Conservation (phyloP, 2,888 invertebrate genomes). For the Epirrhoe tristata region DNA sequence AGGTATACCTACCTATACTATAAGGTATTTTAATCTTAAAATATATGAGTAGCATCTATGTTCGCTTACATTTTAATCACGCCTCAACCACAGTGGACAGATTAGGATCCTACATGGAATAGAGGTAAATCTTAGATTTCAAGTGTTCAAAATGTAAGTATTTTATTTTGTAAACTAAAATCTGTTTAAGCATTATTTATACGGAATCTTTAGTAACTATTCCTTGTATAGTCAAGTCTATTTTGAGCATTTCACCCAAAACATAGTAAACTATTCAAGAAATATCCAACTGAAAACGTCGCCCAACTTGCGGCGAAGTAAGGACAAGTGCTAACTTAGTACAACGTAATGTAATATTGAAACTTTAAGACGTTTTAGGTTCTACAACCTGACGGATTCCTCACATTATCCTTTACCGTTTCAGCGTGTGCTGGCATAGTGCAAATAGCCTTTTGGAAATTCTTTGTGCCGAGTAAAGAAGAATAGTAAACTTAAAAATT, state of each 20-base stretch:
- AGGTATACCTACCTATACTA: too few species aligned
- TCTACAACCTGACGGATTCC: too few species aligned
- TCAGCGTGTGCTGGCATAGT: too few species aligned
- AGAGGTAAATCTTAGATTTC: not conserved
- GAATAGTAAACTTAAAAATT: too few species aligned
- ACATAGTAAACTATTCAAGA: constrained; percentile 13
- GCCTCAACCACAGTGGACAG: too few species aligned
- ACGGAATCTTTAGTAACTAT: not conserved
- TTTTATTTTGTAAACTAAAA: not conserved
- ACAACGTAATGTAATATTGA: constrained; percentile 25
- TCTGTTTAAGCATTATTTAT: not conserved
- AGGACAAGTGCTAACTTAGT: constrained; percentile 27
- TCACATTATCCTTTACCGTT: too few species aligned
- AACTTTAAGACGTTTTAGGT: not conserved
- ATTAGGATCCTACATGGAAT: too few species aligned
- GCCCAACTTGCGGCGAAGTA: constrained; percentile 19
- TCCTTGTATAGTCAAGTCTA: not conserved
- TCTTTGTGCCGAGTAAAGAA: too few species aligned
- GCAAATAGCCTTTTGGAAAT: too few species aligned
- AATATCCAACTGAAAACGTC: constrained; percentile 15
- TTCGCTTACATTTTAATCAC: too few species aligned
- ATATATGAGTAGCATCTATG: too few species aligned
- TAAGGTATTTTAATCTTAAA: too few species aligned
- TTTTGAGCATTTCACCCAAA: constrained; percentile 10
- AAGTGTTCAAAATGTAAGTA: not conserved